Conservation (phyloP, 2,888 invertebrate species). For the Oscheius sp. region DNA sequence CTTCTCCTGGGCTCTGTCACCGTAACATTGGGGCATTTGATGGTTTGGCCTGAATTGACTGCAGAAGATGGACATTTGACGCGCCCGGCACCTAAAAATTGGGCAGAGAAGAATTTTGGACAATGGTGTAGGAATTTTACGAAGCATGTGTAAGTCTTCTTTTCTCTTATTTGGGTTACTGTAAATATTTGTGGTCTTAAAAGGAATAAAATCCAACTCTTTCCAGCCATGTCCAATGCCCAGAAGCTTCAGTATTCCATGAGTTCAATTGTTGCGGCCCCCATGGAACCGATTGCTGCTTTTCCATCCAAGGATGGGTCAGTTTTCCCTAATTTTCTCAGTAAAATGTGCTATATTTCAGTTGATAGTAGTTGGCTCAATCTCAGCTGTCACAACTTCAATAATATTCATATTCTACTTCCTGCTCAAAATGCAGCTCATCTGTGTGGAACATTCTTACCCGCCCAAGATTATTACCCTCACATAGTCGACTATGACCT, state of each 20-base stretch:
- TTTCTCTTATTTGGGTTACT: background rate
- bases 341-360: slow-evolving; percentile 27
- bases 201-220: too few relatives aligned
- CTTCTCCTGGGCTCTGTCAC: background rate
- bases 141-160: slow-evolving; percentile 52
- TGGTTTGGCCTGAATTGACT: slow-evolving; percentile 51
- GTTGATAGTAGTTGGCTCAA: slow-evolving; percentile 48
- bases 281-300: slow-evolving; percentile 67
- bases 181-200: background rate
- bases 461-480: slow-evolving; percentile 24
- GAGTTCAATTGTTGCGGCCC: slow-evolving; percentile 70
- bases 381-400: slow-evolving; percentile 44
- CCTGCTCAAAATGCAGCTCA: slow-evolving; percentile 48
- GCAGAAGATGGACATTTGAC: slow-evolving; percentile 37
- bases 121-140: slow-evolving; percentile 72
- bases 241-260: slow-evolving; percentile 66
- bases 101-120: slow-evolving; percentile 68
- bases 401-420: slow-evolving; percentile 44
- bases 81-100: slow-evolving; percentile 52
- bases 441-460: slow-evolving; percentile 38
- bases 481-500: background rate
- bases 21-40: slow-evolving; percentile 10
- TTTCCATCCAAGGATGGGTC: slow-evolving; percentile 69
- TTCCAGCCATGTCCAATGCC: slow-evolving; percentile 70
- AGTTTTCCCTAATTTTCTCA: slow-evolving; percentile 15